These are phyloP conservation scores for Marasmarcha lunaedactyla DNA, from an alignment of 2,888 invertebrate species.

Conservation along the genomic window DNA sequence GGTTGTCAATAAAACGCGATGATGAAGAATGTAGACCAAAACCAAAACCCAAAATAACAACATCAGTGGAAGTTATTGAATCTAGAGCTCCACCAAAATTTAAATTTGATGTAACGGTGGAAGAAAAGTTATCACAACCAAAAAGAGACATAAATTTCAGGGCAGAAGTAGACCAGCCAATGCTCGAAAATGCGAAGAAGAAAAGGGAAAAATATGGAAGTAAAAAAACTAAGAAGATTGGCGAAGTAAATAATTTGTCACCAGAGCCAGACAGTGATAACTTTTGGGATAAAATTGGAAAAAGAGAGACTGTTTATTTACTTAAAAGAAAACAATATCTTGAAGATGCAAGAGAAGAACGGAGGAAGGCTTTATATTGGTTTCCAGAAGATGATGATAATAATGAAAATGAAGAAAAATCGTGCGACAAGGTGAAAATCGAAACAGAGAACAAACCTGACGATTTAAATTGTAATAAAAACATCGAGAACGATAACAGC, in stretches of 20 bases:
- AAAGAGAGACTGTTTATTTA: slow-evolving; percentile 74
- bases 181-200: slow-evolving; percentile 14
- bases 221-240: slow-evolving; percentile 15
- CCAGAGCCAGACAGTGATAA: slow-evolving; percentile 62
- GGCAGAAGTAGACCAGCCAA: slow-evolving; percentile 31
- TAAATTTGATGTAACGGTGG: slow-evolving; percentile 68
- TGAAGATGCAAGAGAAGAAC: slow-evolving; percentile 45
- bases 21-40: slow-evolving; percentile 21
- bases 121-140: slow-evolving; percentile 52
- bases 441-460: not conserved
- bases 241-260: slow-evolving; percentile 28
- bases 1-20: slow-evolving; percentile 28
- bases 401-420: slow-evolving; percentile 12
- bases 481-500: too few relatives aligned
- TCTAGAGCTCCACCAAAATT: slow-evolving; percentile 61
- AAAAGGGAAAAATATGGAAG: not conserved
- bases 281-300: slow-evolving; percentile 76
- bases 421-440: not conserved
- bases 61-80: slow-evolving; percentile 61
- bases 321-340: slow-evolving; percentile 65
- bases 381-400: slow-evolving; percentile 36
- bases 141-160: slow-evolving; percentile 51
- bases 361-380: slow-evolving; percentile 44
- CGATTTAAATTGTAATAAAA: not conserved
- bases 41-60: slow-evolving; percentile 63